Evolutionary conservation across 2,797 vertebrate genomes (phyloP).

Genomic region (Antrozous pallidus): DNA sequence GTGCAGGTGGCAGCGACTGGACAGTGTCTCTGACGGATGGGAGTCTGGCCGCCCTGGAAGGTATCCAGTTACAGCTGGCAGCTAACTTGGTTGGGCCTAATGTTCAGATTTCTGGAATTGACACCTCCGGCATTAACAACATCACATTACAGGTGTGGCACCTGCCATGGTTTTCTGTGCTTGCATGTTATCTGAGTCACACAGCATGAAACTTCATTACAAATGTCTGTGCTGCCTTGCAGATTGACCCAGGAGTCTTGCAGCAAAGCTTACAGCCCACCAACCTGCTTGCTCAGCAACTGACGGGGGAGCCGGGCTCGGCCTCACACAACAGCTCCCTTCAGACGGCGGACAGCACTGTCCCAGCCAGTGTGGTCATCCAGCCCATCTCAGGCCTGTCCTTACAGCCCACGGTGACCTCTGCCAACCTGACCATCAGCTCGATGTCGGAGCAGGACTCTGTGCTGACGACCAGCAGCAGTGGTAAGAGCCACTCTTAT

Average conservation of each 20-base stretch:
- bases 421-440: slow-evolving; percentile 88
- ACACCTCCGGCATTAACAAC: slow-evolving; percentile 95
- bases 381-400: slow-evolving; percentile 93
- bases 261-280: slow-evolving; percentile 95
- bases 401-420: slow-evolving; percentile 88
- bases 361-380: slow-evolving; percentile 92
- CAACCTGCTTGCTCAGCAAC: slow-evolving; percentile 89
- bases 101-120: slow-evolving; percentile 97
- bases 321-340: slow-evolving; percentile 85
- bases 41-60: slow-evolving; percentile 94
- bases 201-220: fast-evolving
- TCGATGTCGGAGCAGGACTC: slow-evolving; percentile 90
- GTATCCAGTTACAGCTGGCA: slow-evolving; percentile 96
- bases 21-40: slow-evolving; percentile 95
- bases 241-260: slow-evolving; percentile 95
- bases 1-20: slow-evolving; percentile 92
- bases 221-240: slow-evolving; percentile 52
- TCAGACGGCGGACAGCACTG: slow-evolving; percentile 85
- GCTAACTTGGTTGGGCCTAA: slow-evolving; percentile 95
- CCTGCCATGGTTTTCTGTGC: fast-evolving
- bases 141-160: slow-evolving; percentile 94
- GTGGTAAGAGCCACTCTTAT: slow-evolving; percentile 80
- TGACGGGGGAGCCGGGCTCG: slow-evolving; percentile 86
- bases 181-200: fast-evolving
- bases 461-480: slow-evolving; percentile 78